Base-by-base conservation (phyloP, 2,888 invertebrate genomes). In the Cenopis cana region DNA sequence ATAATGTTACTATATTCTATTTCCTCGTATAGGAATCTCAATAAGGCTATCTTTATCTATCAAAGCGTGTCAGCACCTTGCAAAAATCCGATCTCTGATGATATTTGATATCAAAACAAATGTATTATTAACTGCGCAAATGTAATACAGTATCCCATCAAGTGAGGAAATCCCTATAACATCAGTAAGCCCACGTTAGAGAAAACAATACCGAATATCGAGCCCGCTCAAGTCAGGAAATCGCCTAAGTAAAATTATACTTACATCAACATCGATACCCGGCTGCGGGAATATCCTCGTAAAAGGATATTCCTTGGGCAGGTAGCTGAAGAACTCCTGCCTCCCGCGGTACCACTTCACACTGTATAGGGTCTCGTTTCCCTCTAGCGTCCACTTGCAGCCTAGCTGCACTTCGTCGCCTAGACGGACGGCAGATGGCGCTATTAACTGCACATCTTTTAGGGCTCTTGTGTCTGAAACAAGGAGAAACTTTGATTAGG, bases 301-400 rank as follows among this genome's bases (percentile, higher is more conserved):
- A 76, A 95, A 95, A 0, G 97, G 97, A 78, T 95, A 93, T 84
- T 97, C 97, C 83, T 97, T 97, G 6, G 97, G 97, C 77, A 97
- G 94, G 82, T 95, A 97, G 82, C 97, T 95, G 93, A 96, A 97
- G 94, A 97, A 97, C 88, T 97, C 97, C 78, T 95, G 94, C 65
- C 94, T 81, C 1, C 96, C 96, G 77, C 96, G 95, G 91, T 97
- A 97, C 97, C 97, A 97, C 88, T 97, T 97, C 74, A 97, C 96
- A 74, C 96, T 96, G 89, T 97, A 97, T 18, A 97, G 90, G 1
- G 95, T 95, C 80, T 96, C 96, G 62, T 93, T 93, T 20, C 95
- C 95, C 83, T 96, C 96, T 69, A 97, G 90, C 75, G 96, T 95
- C 94, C 96, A 97, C 77, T 94, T 94, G 89, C 97, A 97, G 75